Conservation (phyloP, 2,113 vertebrate genomes). For the Castor canadensis region DNA sequence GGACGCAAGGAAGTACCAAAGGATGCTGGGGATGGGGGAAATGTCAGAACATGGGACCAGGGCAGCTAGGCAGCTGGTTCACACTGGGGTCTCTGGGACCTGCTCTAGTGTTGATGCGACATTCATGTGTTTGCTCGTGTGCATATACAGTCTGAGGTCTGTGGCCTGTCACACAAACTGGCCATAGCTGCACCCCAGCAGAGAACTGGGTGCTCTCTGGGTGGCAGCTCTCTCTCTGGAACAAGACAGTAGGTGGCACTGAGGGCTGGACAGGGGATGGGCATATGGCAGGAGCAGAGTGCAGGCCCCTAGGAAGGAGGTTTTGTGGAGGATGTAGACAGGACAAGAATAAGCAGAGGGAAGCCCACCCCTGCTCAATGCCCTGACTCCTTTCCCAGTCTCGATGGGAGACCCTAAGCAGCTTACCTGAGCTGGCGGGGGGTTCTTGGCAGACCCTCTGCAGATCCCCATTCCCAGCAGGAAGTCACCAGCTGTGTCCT, state of each 20-base stretch:
- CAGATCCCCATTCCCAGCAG: conserved; percentile 88
- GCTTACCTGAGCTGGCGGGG: conserved; percentile 91
- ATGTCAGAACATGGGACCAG: not conserved
- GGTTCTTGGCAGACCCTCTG: conserved; percentile 86
- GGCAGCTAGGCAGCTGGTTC: not conserved
- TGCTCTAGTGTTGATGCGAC: not conserved
- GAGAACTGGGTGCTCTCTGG: not conserved
- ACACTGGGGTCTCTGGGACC: not conserved
- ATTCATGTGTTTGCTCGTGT: rapidly evolving
- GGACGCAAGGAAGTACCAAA: not conserved
- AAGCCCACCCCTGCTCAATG: not conserved
- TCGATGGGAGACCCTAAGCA: not conserved
- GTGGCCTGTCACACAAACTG: not conserved
- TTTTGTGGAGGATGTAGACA: not conserved
- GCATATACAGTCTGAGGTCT: not conserved
- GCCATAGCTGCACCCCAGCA: not conserved
- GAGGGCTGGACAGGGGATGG: not conserved
- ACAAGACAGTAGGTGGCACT: not conserved
- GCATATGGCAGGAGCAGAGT: not conserved
- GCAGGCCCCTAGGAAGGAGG: not conserved
- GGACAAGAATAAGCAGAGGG: not conserved
- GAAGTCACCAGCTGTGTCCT: conserved; percentile 85
- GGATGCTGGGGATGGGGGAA: not conserved
- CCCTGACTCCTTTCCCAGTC: not conserved
- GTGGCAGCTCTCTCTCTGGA: not conserved